Percentiles rank a stretch among this genome's conserved stretches.
Conservation (phyloP, 2,888 invertebrate genomes). For the Tipula unca region DNA sequence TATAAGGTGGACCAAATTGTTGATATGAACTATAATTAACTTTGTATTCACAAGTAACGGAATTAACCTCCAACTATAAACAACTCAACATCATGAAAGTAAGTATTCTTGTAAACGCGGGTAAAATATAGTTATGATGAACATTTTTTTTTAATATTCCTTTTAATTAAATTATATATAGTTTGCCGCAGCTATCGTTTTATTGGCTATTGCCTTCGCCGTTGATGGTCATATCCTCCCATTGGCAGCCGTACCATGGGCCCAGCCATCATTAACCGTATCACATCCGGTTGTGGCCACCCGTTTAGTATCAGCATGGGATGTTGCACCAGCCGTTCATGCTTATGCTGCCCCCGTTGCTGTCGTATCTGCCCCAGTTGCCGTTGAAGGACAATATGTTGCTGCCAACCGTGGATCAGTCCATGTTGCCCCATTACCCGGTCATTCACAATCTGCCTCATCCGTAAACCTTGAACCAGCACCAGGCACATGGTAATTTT, state of each 20-base stretch:
- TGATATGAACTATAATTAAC: background rate
- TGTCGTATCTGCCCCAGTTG: constrained; percentile 31
- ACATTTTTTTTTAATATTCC: no score
- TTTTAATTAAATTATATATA: no score
- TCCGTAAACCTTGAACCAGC: constrained; percentile 39
- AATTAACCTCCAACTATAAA: background rate
- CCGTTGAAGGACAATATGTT: constrained; percentile 35
- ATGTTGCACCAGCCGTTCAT: background rate
- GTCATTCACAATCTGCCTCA: constrained; percentile 38
- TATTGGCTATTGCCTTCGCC: background rate
- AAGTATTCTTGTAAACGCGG: background rate
- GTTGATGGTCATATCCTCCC: background rate
- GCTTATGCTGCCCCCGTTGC: constrained; percentile 27
- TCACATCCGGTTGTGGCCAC: background rate
- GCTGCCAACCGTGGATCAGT: constrained; percentile 41
- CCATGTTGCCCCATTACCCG: constrained; percentile 39
- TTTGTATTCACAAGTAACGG: background rate
- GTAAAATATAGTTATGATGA: no score
- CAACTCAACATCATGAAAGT: background rate
- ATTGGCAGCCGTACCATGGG: background rate
- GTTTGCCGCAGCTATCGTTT: background rate
- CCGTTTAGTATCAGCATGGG: no score
- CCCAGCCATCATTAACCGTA: background rate
- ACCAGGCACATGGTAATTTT: constrained; percentile 35
- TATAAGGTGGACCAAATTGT: background rate